A percentile compares a stretch with the other conserved stretches of the same genome.
Evolutionary conservation across 2,797 vertebrate genomes (phyloP).

Genomic region (Holocentrus rufus): DNA sequence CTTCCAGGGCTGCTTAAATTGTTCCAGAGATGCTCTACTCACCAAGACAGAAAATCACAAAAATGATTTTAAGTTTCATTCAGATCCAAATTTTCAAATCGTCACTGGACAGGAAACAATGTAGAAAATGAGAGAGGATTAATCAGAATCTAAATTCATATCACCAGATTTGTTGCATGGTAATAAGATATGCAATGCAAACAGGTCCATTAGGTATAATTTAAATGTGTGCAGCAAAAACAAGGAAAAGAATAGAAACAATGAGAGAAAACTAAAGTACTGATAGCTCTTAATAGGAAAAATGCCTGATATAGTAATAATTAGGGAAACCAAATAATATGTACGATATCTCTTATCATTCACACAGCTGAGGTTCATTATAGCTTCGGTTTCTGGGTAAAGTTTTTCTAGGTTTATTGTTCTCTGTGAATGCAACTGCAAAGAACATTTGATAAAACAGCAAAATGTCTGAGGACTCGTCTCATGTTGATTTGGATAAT

Average conservation of each 20-base stretch:
- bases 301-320: not conserved
- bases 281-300: not conserved
- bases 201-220: not conserved
- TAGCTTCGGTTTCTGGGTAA: no score
- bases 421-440: not conserved
- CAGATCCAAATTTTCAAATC: no score
- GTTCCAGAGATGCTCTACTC: not conserved
- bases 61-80: not conserved
- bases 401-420: not conserved
- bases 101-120: no score
- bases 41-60: not conserved
- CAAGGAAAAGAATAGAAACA: not conserved
- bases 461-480: not conserved
- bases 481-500: constrained; percentile 14
- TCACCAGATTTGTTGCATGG: not conserved
- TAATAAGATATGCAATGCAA: not conserved
- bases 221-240: not conserved
- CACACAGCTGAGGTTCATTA: no score
- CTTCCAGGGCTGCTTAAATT: not conserved
- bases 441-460: not conserved
- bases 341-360: not conserved
- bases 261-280: not conserved
- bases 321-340: not conserved
- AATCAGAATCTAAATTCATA: not conserved
- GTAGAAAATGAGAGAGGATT: no score